phyloP scores from a whole-genome alignment of 2,113 vertebrate genomes.

The Ophiodon elongatus region DNA sequence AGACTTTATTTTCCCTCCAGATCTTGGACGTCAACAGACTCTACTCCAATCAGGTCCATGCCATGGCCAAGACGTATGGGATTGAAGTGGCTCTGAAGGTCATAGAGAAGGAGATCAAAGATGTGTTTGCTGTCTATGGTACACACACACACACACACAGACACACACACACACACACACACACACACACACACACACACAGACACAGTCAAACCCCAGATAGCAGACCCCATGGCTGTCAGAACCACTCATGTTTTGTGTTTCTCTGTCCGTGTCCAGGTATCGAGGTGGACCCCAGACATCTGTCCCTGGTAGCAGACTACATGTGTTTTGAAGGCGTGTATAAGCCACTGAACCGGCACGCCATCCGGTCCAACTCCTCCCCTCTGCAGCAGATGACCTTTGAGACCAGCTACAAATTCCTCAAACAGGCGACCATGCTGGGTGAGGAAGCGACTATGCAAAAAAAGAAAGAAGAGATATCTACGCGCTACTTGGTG shows the following conservation, averaged over 20 bases:
- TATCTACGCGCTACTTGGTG: not conserved
- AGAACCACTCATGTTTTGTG: not conserved
- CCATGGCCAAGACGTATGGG: conserved; percentile 94
- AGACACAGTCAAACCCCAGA: not conserved
- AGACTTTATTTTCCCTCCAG: conserved; percentile 71
- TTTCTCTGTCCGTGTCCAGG: conserved; percentile 80
- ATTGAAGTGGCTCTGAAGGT: conserved; percentile 94
- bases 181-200: not conserved
- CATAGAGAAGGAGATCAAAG: conserved; percentile 97
- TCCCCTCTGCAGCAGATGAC: conserved; percentile 99
- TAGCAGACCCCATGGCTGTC: not conserved
- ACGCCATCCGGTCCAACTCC: conserved; percentile 91
- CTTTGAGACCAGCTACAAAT: conserved; percentile 97
- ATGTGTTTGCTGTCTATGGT: conserved; percentile 99
- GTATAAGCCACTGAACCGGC: conserved; percentile 93
- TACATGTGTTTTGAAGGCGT: conserved; percentile 98
- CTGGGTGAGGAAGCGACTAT: conserved; percentile 56
- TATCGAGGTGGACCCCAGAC: conserved; percentile 94
- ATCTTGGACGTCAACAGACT: conserved; percentile 90
- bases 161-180: not conserved
- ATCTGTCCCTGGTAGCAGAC: conserved; percentile 96
- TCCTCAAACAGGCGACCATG: conserved; percentile 93
- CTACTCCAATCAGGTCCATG: conserved; percentile 95
- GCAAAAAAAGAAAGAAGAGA: too few species aligned
- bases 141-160: conserved; percentile 26